These are phyloP conservation scores for Ammodytes marinus DNA, from an alignment of 2,113 vertebrate genomes.

Conservation along the genomic window DNA sequence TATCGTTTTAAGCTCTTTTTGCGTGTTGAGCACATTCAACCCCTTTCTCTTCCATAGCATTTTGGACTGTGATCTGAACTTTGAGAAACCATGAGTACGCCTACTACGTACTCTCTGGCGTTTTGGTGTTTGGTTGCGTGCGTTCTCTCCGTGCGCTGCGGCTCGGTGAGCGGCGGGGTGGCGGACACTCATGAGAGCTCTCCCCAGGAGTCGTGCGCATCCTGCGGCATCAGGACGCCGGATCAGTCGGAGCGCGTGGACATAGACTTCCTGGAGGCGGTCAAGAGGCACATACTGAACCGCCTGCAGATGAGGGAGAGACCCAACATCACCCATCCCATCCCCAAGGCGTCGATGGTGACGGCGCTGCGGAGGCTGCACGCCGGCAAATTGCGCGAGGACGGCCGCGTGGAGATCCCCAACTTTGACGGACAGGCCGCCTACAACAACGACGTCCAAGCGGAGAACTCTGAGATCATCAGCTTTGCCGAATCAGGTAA, in stretches of 20 bases:
- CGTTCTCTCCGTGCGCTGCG: constrained; percentile 71
- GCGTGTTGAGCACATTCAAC: neutral
- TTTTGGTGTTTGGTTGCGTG: constrained; percentile 73
- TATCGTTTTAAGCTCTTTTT: constrained; percentile 16
- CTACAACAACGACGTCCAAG: constrained; percentile 88
- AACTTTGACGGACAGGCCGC: constrained; percentile 93
- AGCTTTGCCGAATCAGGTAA: constrained; percentile 98
- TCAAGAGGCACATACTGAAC: constrained; percentile 96
- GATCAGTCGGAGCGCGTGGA: constrained; percentile 90
- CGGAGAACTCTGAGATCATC: constrained; percentile 95
- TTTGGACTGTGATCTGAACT: constrained; percentile 17
- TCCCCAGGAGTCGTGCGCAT: constrained; percentile 90
- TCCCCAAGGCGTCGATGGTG: constrained; percentile 96
- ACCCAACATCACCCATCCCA: constrained; percentile 97
- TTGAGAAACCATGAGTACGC: constrained; percentile 70
- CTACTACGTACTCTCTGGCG: constrained; percentile 15
- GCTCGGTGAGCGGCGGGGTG: constrained; percentile 75
- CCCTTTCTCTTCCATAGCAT: neutral
- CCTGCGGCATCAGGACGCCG: constrained; percentile 90
- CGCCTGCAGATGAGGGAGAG: constrained; percentile 94
- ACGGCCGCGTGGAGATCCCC: constrained; percentile 96
- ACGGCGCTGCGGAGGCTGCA: constrained; percentile 97
- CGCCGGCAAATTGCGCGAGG: constrained; percentile 94
- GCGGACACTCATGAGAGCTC: constrained; percentile 74
- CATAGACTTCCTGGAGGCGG: constrained; percentile 94